Conservation (phyloP, 2,797 vertebrate species). For the Haliaeetus vocifer region DNA sequence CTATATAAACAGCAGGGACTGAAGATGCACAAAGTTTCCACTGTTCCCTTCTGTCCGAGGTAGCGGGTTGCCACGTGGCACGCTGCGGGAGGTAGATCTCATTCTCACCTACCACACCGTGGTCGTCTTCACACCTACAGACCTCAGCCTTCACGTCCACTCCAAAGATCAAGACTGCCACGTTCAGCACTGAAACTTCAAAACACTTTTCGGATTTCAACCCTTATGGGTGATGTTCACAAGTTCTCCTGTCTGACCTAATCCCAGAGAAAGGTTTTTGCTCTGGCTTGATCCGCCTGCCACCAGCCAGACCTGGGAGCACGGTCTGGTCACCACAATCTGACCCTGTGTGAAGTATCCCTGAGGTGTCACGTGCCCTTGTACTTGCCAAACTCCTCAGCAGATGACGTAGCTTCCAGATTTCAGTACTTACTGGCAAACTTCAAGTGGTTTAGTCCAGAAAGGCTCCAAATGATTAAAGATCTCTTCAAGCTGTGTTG, state of each 20-base stretch:
- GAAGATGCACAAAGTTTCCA: background rate
- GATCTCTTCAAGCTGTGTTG: background rate
- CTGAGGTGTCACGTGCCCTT: background rate
- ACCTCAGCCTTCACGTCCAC: background rate
- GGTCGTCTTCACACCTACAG: background rate
- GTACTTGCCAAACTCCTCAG: background rate
- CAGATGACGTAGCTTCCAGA: background rate
- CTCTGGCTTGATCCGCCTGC: background rate
- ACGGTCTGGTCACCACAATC: rapidly evolving
- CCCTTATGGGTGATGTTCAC: background rate
- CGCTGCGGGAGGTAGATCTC: background rate
- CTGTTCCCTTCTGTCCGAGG: background rate
- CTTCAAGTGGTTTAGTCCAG: background rate
- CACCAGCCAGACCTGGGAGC: background rate
- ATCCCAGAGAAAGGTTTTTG: background rate
- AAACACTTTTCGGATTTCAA: background rate
- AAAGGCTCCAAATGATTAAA: background rate
- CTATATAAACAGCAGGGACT: background rate
- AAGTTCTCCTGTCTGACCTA: background rate
- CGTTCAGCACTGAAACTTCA: background rate
- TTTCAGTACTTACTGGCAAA: background rate
- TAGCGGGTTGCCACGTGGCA: rapidly evolving
- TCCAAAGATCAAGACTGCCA: background rate
- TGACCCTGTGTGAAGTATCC: background rate
- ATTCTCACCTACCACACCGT: background rate